A percentile compares a stretch with the other conserved stretches of the same genome.
phyloP scores from a whole-genome alignment of 2,888 invertebrate species.

The Smittia aterrima region DNA sequence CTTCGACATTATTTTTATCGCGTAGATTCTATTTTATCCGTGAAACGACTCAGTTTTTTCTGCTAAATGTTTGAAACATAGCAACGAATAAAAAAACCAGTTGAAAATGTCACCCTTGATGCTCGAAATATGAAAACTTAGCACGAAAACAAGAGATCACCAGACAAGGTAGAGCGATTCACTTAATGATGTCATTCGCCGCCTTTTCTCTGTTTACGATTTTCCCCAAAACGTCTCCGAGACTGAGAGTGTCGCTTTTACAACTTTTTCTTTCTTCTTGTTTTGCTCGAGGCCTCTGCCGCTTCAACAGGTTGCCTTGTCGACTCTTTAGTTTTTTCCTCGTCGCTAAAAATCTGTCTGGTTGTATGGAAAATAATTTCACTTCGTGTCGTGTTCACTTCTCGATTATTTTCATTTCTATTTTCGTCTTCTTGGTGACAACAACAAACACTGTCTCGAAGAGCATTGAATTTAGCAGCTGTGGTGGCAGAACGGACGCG shows the following conservation, averaged over 20 bases:
- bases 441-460: neutral
- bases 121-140: neutral
- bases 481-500: neutral
- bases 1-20: too few relatives aligned
- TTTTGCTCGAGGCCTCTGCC: neutral
- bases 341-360: neutral
- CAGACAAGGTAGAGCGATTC: neutral
- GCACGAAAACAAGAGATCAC: neutral
- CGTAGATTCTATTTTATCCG: too few relatives aligned
- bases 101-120: neutral
- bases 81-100: neutral
- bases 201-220: neutral
- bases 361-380: neutral
- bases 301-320: conserved; percentile 23
- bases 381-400: neutral
- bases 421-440: conserved; percentile 5
- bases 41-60: too few relatives aligned
- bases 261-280: neutral
- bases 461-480: too few relatives aligned
- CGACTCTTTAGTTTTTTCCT: neutral
- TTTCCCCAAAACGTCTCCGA: neutral
- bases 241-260: conserved; percentile 4
- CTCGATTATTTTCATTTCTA: neutral
- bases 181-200: neutral
- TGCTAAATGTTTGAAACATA: too few relatives aligned